Percentiles rank a stretch among this genome's conserved stretches.
Conservation (phyloP, 1,140 invertebrate genomes). For the Ridgeia piscesae region DNA sequence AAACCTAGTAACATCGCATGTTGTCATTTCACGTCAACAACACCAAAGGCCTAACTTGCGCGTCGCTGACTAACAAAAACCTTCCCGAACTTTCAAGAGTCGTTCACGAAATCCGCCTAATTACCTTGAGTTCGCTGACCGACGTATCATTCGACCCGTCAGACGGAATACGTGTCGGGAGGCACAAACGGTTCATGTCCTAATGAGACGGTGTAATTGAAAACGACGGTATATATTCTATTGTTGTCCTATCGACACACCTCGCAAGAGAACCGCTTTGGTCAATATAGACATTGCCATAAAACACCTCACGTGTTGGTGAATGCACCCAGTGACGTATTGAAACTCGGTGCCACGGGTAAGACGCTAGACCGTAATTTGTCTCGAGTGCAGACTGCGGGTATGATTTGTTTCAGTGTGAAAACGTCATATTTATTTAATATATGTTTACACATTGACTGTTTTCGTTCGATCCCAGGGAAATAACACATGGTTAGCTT, state of each 20-base stretch:
- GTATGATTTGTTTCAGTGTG: too few species aligned
- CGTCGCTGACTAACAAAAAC: neutral
- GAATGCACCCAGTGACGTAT: too few species aligned
- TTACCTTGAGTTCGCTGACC: neutral
- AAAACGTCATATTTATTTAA: too few species aligned
- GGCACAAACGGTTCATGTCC: neutral
- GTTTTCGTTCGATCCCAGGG: too few species aligned
- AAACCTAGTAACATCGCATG: neutral
- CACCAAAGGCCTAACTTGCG: neutral
- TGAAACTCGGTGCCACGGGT: too few species aligned
- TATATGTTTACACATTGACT: too few species aligned
- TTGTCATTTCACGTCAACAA: neutral
- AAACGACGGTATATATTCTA: neutral
- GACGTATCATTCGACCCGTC: neutral
- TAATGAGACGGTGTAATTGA: neutral
- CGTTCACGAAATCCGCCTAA: neutral
- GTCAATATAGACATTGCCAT: too few species aligned
- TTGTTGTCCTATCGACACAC: neutral
- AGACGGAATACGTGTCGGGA: neutral
- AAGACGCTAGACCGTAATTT: too few species aligned
- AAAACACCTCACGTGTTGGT: too few species aligned
- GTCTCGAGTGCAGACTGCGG: too few species aligned
- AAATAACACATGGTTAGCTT: too few species aligned
- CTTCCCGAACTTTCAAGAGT: neutral
- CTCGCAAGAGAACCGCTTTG: too few species aligned